Evolutionary conservation across 2,797 vertebrate genomes (phyloP).

Genomic region (Chiroxiphia lanceolata): DNA sequence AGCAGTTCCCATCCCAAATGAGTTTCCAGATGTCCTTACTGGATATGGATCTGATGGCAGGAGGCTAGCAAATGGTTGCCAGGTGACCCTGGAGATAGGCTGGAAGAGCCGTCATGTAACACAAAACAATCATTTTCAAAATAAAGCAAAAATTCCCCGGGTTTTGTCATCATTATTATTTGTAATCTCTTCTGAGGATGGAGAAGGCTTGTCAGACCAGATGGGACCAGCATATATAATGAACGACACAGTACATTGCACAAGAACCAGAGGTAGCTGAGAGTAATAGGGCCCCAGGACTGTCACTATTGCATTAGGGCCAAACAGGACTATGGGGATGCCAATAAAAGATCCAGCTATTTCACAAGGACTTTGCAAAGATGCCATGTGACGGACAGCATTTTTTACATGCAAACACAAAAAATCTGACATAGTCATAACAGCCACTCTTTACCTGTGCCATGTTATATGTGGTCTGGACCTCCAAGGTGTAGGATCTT

Average conservation of each 20-base stretch:
- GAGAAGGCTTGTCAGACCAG: conserved; percentile 41
- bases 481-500: background rate
- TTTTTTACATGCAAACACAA: background rate
- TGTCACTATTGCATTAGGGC: background rate
- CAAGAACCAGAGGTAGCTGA: conserved; percentile 27
- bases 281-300: background rate
- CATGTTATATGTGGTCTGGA: background rate
- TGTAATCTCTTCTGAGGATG: conserved; percentile 26
- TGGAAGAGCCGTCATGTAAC: background rate
- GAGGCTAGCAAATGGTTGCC: conserved; percentile 10
- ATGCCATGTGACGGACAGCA: background rate
- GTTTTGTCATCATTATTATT: conserved; percentile 53
- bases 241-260: conserved; percentile 39
- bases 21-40: conserved; percentile 36
- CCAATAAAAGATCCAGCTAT: background rate
- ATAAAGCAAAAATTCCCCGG: conserved; percentile 42
- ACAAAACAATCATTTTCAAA: conserved; percentile 42
- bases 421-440: background rate
- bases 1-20: background rate
- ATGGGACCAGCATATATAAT: conserved; percentile 47
- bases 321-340: background rate
- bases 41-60: background rate
- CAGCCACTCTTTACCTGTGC: background rate
- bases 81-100: background rate
- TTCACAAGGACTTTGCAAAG: background rate